These are phyloP conservation scores for Apolygus lucorum DNA, from an alignment of 1,140 invertebrate genomes.

Conservation along the genomic window DNA sequence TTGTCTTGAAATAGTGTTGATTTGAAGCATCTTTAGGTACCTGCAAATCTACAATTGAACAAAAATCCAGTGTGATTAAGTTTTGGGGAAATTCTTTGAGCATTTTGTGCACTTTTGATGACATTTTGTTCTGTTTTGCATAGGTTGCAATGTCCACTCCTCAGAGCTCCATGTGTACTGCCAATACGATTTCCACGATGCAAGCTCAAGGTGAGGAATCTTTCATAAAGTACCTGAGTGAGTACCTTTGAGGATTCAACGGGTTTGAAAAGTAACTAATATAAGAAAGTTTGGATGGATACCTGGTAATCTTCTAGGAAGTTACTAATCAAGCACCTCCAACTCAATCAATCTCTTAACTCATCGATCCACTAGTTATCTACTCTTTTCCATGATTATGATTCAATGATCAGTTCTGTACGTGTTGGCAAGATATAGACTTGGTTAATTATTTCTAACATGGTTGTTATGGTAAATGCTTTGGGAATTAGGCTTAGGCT, in stretches of 20 bases:
- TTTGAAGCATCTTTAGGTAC: no score
- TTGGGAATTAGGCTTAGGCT: no score
- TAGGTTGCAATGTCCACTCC: slow-evolving; percentile 23
- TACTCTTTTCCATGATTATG: no score
- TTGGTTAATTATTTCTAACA: no score
- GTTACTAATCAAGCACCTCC: not conserved
- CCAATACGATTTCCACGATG: slow-evolving; percentile 26
- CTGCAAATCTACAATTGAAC: no score
- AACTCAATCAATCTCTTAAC: not conserved
- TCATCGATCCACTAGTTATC: not conserved
- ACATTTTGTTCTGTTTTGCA: slow-evolving; percentile 4
- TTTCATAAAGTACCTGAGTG: not conserved
- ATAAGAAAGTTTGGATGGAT: not conserved
- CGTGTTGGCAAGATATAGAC: no score
- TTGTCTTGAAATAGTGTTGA: no score
- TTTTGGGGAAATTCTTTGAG: no score
- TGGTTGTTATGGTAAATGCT: no score
- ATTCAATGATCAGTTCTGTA: no score
- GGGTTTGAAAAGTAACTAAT: not conserved
- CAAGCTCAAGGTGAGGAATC: slow-evolving; percentile 21
- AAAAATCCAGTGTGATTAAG: no score
- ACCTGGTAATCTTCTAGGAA: not conserved
- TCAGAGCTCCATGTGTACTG: slow-evolving; percentile 21
- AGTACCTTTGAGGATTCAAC: not conserved
- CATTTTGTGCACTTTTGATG: not conserved